Evolutionary conservation across 2,888 invertebrate species (phyloP), one percentile per base, ranked within the genome.

Genomic region (Tubulanus polymorphus): DNA sequence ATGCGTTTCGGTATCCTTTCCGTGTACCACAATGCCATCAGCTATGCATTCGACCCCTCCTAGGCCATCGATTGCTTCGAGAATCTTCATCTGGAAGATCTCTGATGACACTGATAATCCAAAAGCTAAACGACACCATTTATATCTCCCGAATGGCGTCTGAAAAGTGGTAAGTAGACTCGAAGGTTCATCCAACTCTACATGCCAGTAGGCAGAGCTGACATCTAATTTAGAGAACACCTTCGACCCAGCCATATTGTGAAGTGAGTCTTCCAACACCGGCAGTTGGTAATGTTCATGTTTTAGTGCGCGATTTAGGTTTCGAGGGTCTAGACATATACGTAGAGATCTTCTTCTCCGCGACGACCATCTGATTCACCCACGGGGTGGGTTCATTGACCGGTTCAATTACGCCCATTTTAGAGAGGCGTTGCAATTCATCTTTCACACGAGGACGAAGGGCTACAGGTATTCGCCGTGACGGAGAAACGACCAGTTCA

Each of bases 71-170:
- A 63, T 26, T 8, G 54, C 56, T 29, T 59, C 54, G 3, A 55
- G 30, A 10, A 64, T 50, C 26, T 58, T 57, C 41, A 47, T 54
- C 51, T 62, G 64, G 49, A 63, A 63, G 20, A 60, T 63, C 45
- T 63, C 57, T 20, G 61, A 37, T 2, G 57, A 60, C 10, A 57
- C 61, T 15, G 50, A 53, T 15, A 46, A 23, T 12, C 61, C 61
- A 37, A 64, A 63, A 6, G 62, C 60, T 20, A 64, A 46, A 41
- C 60, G 47, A 2, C 48, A 45, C 62, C 59, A 64, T 45, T 62
- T 3, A 48, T 55, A 63, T 12, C 64, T 23, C n/a, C 62, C 62
- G 18, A 55, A 57, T 23, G 41, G 45, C 3, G 55, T 55, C 41
- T 57, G 55, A 35, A 62, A 63, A 2, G 58, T 62, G 10, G 60